Base-by-base conservation (phyloP, 2,888 invertebrate species). In the Lymantria monacha region DNA sequence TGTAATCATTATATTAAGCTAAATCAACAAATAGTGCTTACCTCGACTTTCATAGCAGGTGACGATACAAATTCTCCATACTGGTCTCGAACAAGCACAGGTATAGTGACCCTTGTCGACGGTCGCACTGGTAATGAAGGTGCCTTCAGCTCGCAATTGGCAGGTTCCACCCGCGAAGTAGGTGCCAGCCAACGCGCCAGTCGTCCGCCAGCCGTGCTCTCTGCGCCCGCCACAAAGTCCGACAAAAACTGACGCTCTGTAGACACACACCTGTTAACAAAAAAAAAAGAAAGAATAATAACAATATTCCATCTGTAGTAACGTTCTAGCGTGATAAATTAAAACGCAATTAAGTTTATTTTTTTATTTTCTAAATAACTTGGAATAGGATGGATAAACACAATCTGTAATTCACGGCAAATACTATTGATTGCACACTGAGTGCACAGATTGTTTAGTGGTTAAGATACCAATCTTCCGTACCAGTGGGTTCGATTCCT, bases 181-280 rank as follows among this genome's bases (percentile, higher is more conserved):
- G 98, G 98, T 76, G 98, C 97, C 51, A 99, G 88, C 98, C 99
- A 99, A 76, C 97, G 95, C 0, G 98, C 98, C 61, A 99, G 90
- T 48, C 98, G 93, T 5, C 98, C 98, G 0, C 99, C 99, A 1
- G 97, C 97, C 0, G 94, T 93, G 9, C 96, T 96, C 14, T 96
- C 94, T 0, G 95, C 95, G 51, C 97, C 97, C 33, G 95, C 93
- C 46, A 99, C 97, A 79, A 99, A 97, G 80, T 99, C 98, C 53
- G 96, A 94, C 48, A 99, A 93, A 82, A 99, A 99, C 59, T 97
- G 95, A 7, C 97, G 93, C 81, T 98, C 98, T 79, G 97, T 97
- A 30, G 97, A 97, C 74, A 96, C 95, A 63, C 94, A 95, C 70
- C 96, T 96, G 78, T 55, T 79, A 63, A 91, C 66, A 90, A 72